Percentiles rank a stretch among this genome's conserved stretches.
Conservation (phyloP, 2,797 vertebrate genomes). For the Eulemur rubriventer region DNA sequence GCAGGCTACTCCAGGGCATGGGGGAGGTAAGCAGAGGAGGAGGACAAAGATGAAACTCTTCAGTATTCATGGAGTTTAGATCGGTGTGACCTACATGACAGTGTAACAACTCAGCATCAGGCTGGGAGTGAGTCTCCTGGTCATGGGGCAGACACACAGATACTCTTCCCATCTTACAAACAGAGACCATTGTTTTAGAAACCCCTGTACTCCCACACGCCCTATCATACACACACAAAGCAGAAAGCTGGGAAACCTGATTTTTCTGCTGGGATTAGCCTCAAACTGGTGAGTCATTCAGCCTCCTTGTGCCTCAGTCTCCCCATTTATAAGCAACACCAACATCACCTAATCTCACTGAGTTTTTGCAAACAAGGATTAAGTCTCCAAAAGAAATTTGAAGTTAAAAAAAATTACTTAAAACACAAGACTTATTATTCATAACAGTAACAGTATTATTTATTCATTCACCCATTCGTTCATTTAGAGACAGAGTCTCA, state of each 20-base stretch:
- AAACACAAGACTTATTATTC: background rate
- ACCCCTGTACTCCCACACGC: rapidly evolving
- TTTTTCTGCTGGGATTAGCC: background rate
- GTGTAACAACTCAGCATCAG: background rate
- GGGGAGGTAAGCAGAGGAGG: background rate
- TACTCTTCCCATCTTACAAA: background rate
- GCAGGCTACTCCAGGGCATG: conserved; percentile 31
- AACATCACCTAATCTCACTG: background rate
- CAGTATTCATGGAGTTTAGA: background rate
- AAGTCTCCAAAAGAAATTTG: background rate
- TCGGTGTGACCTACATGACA: rapidly evolving
- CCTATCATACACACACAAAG: background rate
- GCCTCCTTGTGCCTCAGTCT: background rate
- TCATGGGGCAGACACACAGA: background rate
- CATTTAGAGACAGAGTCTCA: too few species aligned
- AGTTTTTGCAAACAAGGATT: background rate
- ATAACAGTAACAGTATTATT: background rate
- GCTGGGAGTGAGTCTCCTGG: background rate
- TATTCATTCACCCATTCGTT: background rate
- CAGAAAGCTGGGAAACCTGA: background rate
- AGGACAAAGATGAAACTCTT: background rate
- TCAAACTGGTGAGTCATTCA: background rate
- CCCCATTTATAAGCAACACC: background rate
- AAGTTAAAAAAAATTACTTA: background rate
- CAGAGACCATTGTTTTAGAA: background rate